Base-by-base conservation (phyloP, 2,888 invertebrate species). In the Apamea sordens region DNA sequence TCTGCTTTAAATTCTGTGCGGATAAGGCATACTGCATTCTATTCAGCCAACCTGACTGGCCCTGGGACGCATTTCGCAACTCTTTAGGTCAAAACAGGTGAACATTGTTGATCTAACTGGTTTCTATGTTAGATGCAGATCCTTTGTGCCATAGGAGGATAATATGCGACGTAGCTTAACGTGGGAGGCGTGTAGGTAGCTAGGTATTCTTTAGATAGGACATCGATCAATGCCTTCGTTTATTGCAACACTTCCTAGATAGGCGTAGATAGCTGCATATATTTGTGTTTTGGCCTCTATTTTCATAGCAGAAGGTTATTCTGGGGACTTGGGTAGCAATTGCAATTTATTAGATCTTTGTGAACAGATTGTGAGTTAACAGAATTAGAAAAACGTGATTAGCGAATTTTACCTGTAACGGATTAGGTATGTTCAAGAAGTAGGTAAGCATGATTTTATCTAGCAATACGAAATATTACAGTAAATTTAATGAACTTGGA, bases 81-180 rank as follows among this genome's bases (percentile, higher is more conserved):
- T 73, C 77, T 85, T 84, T 86, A 89, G 88, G 89, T 90, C 87
- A 89, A 18, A 85, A 85, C 89, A 88, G 86, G 89, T 90, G 90
- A 89, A 85, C 86, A 88, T 83, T 90, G 88, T 90, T 90, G 86
- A 80, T 85, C 80, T 76, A 85, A 84, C 85, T 84, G 85, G 89
- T 89, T 91, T 90, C 76, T 75, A 80, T 88, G 81, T 76, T 84
- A 76, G 85, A 84, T 87, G 88, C 85, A 89, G 75, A 63, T 80
- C 72, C 76, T 77, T 75, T 73, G 77, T 71, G 59, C 84, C 86
- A 64, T 79, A 80, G 36, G 73, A 63, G 78, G 83, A 53, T 71
- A 77, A 53, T 71, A 77, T 89, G 85, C 80, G 85, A 79, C 50
- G 73, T 41, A 71, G 74, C 61, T 68, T 61, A 41, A 36, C 67